Evolutionary conservation across 2,113 vertebrate genomes (phyloP).

Genomic region (Sapajus apella): DNA sequence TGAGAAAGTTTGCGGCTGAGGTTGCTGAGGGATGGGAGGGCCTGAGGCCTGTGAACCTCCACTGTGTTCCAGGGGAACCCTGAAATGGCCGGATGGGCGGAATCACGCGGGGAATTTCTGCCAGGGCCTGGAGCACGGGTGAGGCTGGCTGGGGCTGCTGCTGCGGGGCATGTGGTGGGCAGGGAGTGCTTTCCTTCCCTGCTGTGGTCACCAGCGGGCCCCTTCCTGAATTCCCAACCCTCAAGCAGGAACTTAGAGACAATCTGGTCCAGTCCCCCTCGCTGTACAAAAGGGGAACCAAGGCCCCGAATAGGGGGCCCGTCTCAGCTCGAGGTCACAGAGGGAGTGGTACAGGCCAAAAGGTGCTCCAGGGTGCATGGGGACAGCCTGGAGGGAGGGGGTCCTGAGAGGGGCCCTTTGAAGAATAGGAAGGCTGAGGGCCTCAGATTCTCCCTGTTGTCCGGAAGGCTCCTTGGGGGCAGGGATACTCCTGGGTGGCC

Average conservation of each 20-base stretch:
- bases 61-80: slow-evolving; percentile 81
- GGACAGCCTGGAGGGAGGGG: too few species aligned
- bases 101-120: slow-evolving; percentile 84
- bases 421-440: neutral
- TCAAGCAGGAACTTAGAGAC: neutral
- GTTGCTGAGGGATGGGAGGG: neutral
- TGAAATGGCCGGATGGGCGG: slow-evolving; percentile 84
- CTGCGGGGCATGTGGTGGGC: rapidly evolving
- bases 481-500: neutral
- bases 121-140: slow-evolving; percentile 87
- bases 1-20: neutral
- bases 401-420: neutral
- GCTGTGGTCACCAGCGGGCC: neutral
- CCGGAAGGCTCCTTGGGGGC: neutral
- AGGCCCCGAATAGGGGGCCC: neutral
- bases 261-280: rapidly evolving
- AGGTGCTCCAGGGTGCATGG: neutral
- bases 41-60: neutral
- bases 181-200: neutral
- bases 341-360: neutral
- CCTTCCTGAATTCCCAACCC: neutral
- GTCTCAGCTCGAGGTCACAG: neutral
- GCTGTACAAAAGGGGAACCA: neutral
- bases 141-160: neutral
- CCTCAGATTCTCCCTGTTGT: neutral